These are phyloP conservation scores for Lycaena phlaeas DNA, from an alignment of 2,888 invertebrate genomes.

Conservation along the genomic window DNA sequence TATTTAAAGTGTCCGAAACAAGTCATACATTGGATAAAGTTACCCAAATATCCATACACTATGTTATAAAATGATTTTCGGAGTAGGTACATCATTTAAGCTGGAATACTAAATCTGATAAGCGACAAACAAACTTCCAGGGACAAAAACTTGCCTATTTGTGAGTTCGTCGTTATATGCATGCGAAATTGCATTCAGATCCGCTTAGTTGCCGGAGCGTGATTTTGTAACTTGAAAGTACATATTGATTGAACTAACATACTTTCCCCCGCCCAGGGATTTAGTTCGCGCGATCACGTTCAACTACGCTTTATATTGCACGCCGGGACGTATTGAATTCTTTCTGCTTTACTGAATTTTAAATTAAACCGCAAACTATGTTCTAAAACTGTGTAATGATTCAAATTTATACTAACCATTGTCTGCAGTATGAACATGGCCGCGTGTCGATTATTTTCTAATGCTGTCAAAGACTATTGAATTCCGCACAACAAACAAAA, in stretches of 20 bases:
- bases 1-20: no score
- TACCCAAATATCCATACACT: no score
- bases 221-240: constrained; percentile 17
- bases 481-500: no score
- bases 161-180: constrained; percentile 13
- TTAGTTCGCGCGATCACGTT: constrained; percentile 5
- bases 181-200: constrained; percentile 17
- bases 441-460: no score
- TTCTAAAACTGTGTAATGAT: no score
- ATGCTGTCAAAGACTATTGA: no score
- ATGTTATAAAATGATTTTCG: no score
- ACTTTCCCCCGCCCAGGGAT: constrained; percentile 9
- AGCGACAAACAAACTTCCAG: constrained; percentile 12
- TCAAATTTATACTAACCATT: no score
- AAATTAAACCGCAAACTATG: neutral
- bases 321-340: neutral
- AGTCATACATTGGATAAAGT: no score
- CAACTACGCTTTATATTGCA: constrained; percentile 2
- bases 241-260: constrained; percentile 16
- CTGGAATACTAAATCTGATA: no score
- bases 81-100: no score
- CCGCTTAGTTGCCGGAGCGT: constrained; percentile 15
- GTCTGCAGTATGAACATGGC: no score
- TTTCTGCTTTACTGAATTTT: constrained; percentile 6
- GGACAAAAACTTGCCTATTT: constrained; percentile 19